Conservation (phyloP, 2,888 invertebrate genomes). For the Melanargia galathea region DNA sequence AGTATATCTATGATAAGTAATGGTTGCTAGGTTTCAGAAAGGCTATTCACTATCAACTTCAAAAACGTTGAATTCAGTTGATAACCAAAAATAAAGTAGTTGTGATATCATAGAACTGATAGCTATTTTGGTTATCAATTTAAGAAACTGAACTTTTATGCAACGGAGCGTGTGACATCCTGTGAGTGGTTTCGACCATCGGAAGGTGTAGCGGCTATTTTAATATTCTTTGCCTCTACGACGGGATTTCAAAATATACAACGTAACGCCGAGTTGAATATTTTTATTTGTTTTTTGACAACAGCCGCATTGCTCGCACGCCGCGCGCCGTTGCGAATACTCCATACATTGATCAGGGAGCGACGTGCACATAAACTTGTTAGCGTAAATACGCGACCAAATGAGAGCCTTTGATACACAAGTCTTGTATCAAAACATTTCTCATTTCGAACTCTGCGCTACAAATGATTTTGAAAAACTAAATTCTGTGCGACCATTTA, state of each 20-base stretch:
- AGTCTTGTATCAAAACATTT: constrained; percentile 12
- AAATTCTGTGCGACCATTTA: not conserved
- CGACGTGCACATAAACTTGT: constrained; percentile 17
- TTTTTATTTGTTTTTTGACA: not conserved
- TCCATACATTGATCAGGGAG: not conserved
- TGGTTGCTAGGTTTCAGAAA: too few species aligned
- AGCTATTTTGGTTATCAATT: too few species aligned
- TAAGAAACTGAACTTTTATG: too few species aligned
- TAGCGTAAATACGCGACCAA: constrained; percentile 21
- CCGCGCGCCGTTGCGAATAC: not conserved
- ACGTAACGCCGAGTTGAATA: not conserved
- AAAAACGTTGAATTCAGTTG: too few species aligned
- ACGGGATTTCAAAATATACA: not conserved
- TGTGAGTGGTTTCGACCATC: too few species aligned
- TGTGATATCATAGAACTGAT: too few species aligned
- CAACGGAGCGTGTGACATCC: too few species aligned
- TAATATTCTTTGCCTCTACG: too few species aligned
- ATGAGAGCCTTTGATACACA: constrained; percentile 20
- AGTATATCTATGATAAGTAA: too few species aligned
- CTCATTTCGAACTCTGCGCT: not conserved
- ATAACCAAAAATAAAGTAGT: too few species aligned
- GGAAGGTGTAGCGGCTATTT: too few species aligned
- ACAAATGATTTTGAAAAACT: not conserved
- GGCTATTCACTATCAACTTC: too few species aligned
- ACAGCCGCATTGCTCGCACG: not conserved